Evolutionary conservation across 2,797 vertebrate genomes (phyloP), one percentile per base, ranked within the genome.

Genomic region (Peromyscus aztecus): DNA sequence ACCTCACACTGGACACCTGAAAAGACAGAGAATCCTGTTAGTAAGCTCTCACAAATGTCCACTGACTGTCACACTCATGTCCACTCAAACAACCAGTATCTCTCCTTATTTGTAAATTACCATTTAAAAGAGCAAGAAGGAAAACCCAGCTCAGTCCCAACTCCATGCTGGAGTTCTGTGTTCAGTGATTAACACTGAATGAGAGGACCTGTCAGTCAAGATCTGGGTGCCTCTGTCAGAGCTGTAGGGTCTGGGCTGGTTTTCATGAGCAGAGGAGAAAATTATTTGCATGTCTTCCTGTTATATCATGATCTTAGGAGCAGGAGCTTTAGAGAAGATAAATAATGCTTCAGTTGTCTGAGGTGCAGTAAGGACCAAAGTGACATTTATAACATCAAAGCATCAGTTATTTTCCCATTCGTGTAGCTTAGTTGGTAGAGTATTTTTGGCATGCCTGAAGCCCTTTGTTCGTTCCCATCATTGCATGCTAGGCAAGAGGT

Each of bases 401-500:
- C 6, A 67, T 16, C 31, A 67, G 0, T 67, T 67, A 17, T 12
- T 16, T 14, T 6, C 31, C 31, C 12, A 14, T 0, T 0, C 13
- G 7, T 29, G 29, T 34, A 67, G 31, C 2, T 34, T 34, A 67
- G 55, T 57, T 19, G 55, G 55, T 57, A 57, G 55, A 57, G 17
- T 52, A 52, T 57, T 19, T 57, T 57, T 57, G 4, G 4, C 16
- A 19, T 57, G 4, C 17, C 17, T 57, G 55, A 57, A 57, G 65
- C 65, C 55, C 55, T 19, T 0, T 57, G 55, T 57, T 57, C 16
- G 0, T 67, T 34, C 13, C 65, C 14, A 34, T 34, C 31, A 67
- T 16, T 34, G 31, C 2, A 16, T 67, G 31, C 34, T 6, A 34
- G 4, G 4, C 65, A 34, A 34, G 4, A 34, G 31, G 5, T 34